Percentiles rank a stretch among this genome's conserved stretches.
phyloP scores from a whole-genome alignment of 92 coral and sea anemone genomes.

The Porites evermanni region DNA sequence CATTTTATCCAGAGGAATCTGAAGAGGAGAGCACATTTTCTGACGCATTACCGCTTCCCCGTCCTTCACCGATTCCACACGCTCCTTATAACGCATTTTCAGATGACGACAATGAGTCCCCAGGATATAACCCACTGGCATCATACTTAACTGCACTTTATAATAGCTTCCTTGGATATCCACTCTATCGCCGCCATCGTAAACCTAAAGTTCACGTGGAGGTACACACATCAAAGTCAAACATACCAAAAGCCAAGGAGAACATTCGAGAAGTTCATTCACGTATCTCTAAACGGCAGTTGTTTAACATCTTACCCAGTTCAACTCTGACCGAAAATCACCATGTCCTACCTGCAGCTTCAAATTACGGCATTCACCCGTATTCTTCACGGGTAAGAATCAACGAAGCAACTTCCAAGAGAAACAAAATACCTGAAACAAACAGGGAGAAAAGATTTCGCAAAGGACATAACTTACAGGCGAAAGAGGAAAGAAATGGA shows the following conservation, averaged over 20 bases:
- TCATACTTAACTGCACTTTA: slow-evolving; percentile 55
- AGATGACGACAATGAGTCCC: slow-evolving; percentile 36
- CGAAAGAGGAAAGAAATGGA: slow-evolving; percentile 10
- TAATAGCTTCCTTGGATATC: slow-evolving; percentile 61
- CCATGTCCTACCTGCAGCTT: slow-evolving; percentile 39
- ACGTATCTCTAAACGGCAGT: slow-evolving; percentile 69
- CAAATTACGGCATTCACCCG: slow-evolving; percentile 34
- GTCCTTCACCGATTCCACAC: not conserved
- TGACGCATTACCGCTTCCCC: slow-evolving; percentile 19
- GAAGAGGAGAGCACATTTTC: slow-evolving; percentile 40
- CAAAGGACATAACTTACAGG: not conserved
- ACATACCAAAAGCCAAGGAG: slow-evolving; percentile 70
- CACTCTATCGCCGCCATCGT: slow-evolving; percentile 54
- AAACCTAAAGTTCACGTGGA: slow-evolving; percentile 89
- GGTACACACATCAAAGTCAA: slow-evolving; percentile 92
- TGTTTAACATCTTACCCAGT: slow-evolving; percentile 58
- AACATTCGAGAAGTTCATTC: slow-evolving; percentile 37
- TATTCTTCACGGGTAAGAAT: slow-evolving; percentile 62
- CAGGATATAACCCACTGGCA: slow-evolving; percentile 16
- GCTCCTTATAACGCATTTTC: slow-evolving; percentile 10
- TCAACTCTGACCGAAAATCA: slow-evolving; percentile 57
- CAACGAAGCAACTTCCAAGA: slow-evolving; percentile 70
- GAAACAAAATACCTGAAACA: slow-evolving; percentile 32
- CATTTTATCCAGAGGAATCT: slow-evolving; percentile 12
- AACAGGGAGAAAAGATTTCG: slow-evolving; percentile 3